A percentile compares a stretch with the other conserved stretches of the same genome.
Conservation (phyloP, 2,888 invertebrate species). For the Scrobipalpa atriplicella region DNA sequence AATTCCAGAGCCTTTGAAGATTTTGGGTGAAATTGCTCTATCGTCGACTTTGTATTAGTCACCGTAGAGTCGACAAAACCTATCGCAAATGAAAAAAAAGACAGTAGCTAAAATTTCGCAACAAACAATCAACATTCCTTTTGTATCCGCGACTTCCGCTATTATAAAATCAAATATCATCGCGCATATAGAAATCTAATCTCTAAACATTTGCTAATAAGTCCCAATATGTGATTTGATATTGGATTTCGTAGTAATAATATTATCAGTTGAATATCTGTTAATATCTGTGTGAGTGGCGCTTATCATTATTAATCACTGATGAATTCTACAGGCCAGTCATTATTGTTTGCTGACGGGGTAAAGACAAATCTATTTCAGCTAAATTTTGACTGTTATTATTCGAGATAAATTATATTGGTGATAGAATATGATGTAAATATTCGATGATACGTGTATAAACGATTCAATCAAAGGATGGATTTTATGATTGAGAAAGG, state of each 20-base stretch:
- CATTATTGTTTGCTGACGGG: conserved; percentile 37
- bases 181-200: conserved; percentile 8
- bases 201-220: conserved; percentile 24
- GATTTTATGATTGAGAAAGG: neutral
- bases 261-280: conserved; percentile 49
- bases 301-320: conserved; percentile 62
- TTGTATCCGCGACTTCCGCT: conserved; percentile 25
- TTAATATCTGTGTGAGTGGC: conserved; percentile 63
- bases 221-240: conserved; percentile 44
- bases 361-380: conserved; percentile 8
- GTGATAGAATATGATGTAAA: neutral
- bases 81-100: too few relatives aligned
- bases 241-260: conserved; percentile 37
- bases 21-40: too few relatives aligned
- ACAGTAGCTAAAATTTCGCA: neutral
- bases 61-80: too few relatives aligned
- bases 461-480: neutral
- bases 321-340: conserved; percentile 41
- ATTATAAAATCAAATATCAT: conserved; percentile 26
- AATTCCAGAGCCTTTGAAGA: too few relatives aligned
- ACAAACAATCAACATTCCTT: conserved; percentile 17
- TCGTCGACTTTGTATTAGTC: too few relatives aligned
- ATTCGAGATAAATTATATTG: neutral
- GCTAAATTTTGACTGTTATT: neutral
- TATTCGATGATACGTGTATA: neutral